A percentile compares a stretch with the other conserved stretches of the same genome.
These are phyloP conservation scores for Nomada lathburiana DNA, from an alignment of 2,888 invertebrate genomes.

Conservation along the genomic window DNA sequence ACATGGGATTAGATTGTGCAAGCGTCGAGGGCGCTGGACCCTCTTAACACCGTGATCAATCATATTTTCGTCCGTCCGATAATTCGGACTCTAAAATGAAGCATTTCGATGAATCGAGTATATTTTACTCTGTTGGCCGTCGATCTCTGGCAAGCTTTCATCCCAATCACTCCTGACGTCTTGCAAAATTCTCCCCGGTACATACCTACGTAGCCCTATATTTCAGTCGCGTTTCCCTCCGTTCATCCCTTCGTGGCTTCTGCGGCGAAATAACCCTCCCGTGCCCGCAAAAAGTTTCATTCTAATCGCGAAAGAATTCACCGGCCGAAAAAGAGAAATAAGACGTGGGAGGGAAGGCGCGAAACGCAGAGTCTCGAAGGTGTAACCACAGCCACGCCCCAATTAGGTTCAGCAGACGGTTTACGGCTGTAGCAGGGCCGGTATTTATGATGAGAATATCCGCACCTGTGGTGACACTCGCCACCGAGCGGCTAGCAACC, in stretches of 20 bases:
- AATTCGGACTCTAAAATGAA: no score
- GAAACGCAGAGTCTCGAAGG: slow-evolving; percentile 73
- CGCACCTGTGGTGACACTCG: slow-evolving; percentile 83
- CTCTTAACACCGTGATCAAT: no score
- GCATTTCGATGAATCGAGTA: background rate
- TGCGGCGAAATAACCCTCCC: background rate
- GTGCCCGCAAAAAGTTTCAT: background rate
- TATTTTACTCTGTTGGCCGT: background rate
- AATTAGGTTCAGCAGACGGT: slow-evolving; percentile 81
- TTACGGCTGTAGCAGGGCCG: slow-evolving; percentile 74
- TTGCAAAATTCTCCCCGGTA: slow-evolving; percentile 20
- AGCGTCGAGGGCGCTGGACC: no score
- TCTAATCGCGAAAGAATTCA: background rate
- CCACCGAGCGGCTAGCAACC: slow-evolving; percentile 73
- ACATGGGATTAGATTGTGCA: no score
- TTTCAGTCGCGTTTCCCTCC: slow-evolving; percentile 20
- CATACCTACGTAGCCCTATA: slow-evolving; percentile 12
- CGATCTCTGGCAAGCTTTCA: slow-evolving; percentile 45
- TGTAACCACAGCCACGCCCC: slow-evolving; percentile 82
- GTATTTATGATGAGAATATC: slow-evolving; percentile 84
- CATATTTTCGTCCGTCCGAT: no score
- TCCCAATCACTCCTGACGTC: slow-evolving; percentile 40
- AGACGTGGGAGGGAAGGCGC: slow-evolving; percentile 34
- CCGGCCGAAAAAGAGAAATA: background rate
- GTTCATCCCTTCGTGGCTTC: background rate